Conservation (phyloP, 2,888 invertebrate species). For the Cloeon dipterum region DNA sequence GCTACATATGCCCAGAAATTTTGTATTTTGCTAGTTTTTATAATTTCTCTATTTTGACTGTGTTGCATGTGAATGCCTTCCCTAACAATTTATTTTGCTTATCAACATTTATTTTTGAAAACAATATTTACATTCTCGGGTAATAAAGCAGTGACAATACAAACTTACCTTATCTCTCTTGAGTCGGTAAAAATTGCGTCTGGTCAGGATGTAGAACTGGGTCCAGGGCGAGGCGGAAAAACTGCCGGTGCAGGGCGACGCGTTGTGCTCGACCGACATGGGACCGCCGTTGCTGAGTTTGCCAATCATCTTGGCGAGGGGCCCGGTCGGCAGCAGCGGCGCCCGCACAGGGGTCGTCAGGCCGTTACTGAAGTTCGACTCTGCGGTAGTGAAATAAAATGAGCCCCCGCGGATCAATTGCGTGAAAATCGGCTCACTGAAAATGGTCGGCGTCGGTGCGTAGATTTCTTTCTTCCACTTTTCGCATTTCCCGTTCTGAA, state of each 20-base stretch:
- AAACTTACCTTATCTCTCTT: slow-evolving; percentile 1
- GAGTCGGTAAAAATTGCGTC: not conserved
- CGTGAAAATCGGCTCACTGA: not conserved
- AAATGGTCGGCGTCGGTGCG: not conserved
- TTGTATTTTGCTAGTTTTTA: too few species aligned
- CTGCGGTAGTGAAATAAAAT: slow-evolving; percentile 16
- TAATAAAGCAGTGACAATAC: too few species aligned
- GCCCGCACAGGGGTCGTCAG: slow-evolving; percentile 26
- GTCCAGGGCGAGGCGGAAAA: slow-evolving; percentile 33
- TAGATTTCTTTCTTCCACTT: slow-evolving; percentile 23
- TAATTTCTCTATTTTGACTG: too few species aligned
- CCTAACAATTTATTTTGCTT: too few species aligned
- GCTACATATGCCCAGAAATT: too few species aligned
- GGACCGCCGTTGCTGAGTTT: slow-evolving; percentile 11
- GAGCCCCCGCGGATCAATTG: too few species aligned
- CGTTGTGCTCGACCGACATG: slow-evolving; percentile 10
- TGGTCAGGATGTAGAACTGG: slow-evolving; percentile 20
- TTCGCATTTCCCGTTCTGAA: slow-evolving; percentile 33
- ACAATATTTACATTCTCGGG: too few species aligned
- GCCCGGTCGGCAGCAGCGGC: slow-evolving; percentile 15
- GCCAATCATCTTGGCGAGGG: slow-evolving; percentile 11
- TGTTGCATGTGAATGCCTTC: too few species aligned
- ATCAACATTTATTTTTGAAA: too few species aligned
- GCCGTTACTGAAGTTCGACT: slow-evolving; percentile 17
- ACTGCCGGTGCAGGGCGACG: slow-evolving; percentile 9